Conservation (phyloP, 2,113 vertebrate species). For the Alligator mississippiensis region DNA sequence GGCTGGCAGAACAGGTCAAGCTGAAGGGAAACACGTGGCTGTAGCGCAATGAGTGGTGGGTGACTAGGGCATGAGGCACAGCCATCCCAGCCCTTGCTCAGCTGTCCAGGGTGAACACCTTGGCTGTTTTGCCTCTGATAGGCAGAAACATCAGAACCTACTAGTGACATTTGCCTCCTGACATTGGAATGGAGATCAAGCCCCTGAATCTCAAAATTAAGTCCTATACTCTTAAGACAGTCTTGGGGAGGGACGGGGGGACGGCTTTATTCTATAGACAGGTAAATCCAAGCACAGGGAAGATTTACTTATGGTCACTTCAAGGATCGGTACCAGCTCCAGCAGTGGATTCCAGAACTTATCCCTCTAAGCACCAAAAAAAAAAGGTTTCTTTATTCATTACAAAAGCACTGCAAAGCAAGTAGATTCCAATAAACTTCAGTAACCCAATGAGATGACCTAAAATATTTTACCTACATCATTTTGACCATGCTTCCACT, state of each 20-base stretch:
- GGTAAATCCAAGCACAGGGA: neutral
- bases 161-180: no score
- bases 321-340: neutral
- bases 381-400: neutral
- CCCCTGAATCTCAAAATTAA: neutral
- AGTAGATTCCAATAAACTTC: neutral
- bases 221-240: neutral
- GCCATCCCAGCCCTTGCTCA: no score
- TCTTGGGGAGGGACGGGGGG: neutral
- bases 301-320: fast-evolving
- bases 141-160: no score
- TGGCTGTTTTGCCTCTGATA: no score
- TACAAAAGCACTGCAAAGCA: neutral
- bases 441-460: neutral
- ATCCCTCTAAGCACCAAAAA: neutral
- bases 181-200: no score
- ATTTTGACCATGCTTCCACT: slow-evolving; percentile 15
- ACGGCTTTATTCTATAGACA: neutral
- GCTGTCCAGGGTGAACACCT: no score
- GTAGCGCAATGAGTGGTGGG: no score
- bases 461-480: slow-evolving; percentile 15
- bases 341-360: neutral
- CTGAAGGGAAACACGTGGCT: neutral
- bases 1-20: neutral
- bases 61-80: no score